Evolutionary conservation across 1,140 invertebrate species (phyloP).

Genomic region (Leptinotarsa texana): DNA sequence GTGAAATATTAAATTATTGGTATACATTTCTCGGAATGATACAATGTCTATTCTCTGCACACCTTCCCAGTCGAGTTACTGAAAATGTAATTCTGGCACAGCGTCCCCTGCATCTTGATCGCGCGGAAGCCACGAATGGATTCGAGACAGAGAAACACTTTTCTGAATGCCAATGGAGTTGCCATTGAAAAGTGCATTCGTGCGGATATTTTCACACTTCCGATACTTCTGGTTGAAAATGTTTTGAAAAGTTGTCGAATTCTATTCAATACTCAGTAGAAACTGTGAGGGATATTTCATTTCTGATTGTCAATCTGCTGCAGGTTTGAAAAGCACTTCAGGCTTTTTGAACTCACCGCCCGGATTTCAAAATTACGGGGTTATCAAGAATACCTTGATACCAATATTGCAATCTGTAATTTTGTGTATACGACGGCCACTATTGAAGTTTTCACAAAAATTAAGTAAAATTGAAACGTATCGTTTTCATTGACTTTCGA

Average conservation of each 20-base stretch:
- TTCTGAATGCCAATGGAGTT: constrained; percentile 26
- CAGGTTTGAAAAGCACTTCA: no score
- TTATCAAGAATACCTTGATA: no score
- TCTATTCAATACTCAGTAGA: background rate
- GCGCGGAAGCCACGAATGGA: constrained; percentile 35
- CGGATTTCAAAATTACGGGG: no score
- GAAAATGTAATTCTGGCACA: constrained; percentile 44
- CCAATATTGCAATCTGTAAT: no score
- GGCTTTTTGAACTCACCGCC: no score
- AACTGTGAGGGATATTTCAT: no score
- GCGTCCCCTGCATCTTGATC: constrained; percentile 42
- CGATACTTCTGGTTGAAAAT: constrained; percentile 18
- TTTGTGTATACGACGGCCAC: no score
- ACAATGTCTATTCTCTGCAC: constrained; percentile 40
- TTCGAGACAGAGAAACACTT: constrained; percentile 26
- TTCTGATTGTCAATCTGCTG: no score
- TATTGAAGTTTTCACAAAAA: no score
- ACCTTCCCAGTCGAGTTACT: constrained; percentile 44
- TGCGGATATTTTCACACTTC: constrained; percentile 33
- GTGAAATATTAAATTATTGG: constrained; percentile 37
- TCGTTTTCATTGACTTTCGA: no score
- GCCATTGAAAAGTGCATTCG: constrained; percentile 38
- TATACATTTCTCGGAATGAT: constrained; percentile 37
- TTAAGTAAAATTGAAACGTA: no score
- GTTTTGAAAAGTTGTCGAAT: background rate